Percentiles rank a stretch among this genome's conserved stretches.
These are phyloP conservation scores for Polymixis flavicincta DNA, from an alignment of 2,888 invertebrate species.

Conservation along the genomic window DNA sequence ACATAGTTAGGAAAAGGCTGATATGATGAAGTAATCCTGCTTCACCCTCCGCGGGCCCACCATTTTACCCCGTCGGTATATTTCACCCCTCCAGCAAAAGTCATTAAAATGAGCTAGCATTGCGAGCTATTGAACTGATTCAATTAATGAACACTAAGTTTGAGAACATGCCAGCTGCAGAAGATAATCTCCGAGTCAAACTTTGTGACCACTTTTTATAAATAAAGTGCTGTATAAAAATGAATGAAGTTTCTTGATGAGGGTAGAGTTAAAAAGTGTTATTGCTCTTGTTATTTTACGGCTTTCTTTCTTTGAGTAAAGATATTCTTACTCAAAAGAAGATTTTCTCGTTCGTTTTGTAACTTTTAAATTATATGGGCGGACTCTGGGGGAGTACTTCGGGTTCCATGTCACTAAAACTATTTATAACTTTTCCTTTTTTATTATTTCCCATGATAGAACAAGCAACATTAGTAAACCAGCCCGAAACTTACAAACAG, in stretches of 20 bases:
- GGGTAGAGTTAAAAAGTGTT: slow-evolving; percentile 12
- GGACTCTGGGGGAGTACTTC: neutral
- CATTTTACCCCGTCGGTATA: neutral
- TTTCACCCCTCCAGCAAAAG: slow-evolving; percentile 28
- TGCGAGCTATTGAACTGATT: slow-evolving; percentile 54
- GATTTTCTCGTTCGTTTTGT: neutral
- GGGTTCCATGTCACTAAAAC: neutral
- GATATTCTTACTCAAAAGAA: neutral
- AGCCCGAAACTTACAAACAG: neutral
- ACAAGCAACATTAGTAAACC: neutral
- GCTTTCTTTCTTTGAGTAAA: neutral
- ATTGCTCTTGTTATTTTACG: slow-evolving; percentile 8
- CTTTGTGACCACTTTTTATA: slow-evolving; percentile 20
- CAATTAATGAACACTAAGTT: slow-evolving; percentile 49
- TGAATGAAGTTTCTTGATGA: slow-evolving; percentile 17
- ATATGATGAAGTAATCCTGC: no score
- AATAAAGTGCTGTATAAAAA: slow-evolving; percentile 18
- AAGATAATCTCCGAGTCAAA: slow-evolving; percentile 29
- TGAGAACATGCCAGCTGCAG: slow-evolving; percentile 13
- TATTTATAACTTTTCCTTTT: neutral
- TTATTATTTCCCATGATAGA: no score
- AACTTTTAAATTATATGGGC: neutral
- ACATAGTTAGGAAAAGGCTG: no score
- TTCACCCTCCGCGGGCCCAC: neutral
- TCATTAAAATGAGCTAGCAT: slow-evolving; percentile 58